A percentile compares a stretch with the other conserved stretches of the same genome.
Conservation (phyloP, 2,113 vertebrate genomes). For the Urocitellus parryii region DNA sequence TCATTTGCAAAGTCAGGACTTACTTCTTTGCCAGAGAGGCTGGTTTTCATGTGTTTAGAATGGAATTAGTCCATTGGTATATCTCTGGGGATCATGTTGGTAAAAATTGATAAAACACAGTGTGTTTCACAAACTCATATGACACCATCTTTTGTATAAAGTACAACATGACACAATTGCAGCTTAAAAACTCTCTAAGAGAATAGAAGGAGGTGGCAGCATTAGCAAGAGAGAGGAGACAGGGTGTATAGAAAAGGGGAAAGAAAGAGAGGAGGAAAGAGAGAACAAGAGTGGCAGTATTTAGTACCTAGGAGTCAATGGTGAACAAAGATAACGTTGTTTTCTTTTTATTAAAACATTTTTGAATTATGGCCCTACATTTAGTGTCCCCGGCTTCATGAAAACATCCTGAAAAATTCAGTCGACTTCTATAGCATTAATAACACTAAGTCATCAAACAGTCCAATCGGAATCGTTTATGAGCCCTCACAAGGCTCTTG, state of each 20-base stretch:
- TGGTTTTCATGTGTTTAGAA: neutral
- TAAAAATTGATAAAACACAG: conserved; percentile 2
- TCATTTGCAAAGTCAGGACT: neutral
- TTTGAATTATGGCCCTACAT: neutral
- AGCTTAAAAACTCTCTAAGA: neutral
- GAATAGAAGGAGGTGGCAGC: neutral
- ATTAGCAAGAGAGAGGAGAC: neutral
- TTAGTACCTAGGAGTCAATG: neutral
- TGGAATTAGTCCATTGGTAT: neutral
- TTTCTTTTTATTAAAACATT: conserved; percentile 54
- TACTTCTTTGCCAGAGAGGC: neutral
- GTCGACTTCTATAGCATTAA: neutral
- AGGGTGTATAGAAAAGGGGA: neutral
- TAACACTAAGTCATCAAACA: neutral
- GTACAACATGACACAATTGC: neutral
- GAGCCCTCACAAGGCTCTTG: conserved; percentile 31
- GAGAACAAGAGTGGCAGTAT: rapidly evolving
- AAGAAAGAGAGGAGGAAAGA: rapidly evolving
- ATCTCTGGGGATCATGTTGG: neutral
- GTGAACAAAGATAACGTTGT: neutral
- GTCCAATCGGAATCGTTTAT: neutral
- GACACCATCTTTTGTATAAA: neutral
- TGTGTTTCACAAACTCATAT: neutral
- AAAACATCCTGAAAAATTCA: neutral
- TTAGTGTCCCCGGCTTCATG: conserved; percentile 4